Evolutionary conservation across 2,797 vertebrate genomes (phyloP).

Genomic region (Limnodromus scolopaceus): DNA sequence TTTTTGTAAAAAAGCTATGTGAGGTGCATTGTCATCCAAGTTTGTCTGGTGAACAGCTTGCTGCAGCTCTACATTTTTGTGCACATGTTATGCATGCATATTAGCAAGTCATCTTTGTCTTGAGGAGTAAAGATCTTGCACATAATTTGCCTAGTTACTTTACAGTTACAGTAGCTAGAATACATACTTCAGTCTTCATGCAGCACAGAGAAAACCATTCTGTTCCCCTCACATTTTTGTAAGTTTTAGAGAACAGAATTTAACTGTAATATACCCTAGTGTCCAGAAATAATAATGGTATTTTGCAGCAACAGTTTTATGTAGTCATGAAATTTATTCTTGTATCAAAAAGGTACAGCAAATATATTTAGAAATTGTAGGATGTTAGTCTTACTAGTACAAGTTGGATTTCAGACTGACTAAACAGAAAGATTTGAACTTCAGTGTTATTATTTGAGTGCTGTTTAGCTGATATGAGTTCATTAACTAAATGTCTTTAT

Average conservation of each 20-base stretch:
- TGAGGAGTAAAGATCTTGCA: slow-evolving; percentile 69
- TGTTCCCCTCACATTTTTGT: neutral
- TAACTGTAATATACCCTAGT: neutral
- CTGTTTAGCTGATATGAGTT: neutral
- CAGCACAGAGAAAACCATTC: neutral
- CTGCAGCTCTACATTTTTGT: slow-evolving; percentile 68
- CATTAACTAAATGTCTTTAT: neutral
- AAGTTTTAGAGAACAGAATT: neutral
- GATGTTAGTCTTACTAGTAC: neutral
- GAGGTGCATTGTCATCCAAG: slow-evolving; percentile 73
- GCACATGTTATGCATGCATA: slow-evolving; percentile 72
- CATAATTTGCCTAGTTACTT: slow-evolving; percentile 66
- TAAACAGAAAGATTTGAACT: neutral
- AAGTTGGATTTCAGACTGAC: neutral
- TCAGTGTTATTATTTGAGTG: neutral
- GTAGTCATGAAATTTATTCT: neutral
- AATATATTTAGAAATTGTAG: neutral
- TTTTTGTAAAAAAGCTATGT: slow-evolving; percentile 25
- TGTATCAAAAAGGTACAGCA: neutral
- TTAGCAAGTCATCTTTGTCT: slow-evolving; percentile 73
- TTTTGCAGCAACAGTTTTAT: neutral
- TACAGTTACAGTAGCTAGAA: slow-evolving; percentile 63
- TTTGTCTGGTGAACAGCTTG: slow-evolving; percentile 67
- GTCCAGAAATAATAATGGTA: neutral
- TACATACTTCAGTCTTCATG: slow-evolving; percentile 3